Base-by-base conservation (phyloP, 2,888 invertebrate genomes). In the Campaea margaritaria region DNA sequence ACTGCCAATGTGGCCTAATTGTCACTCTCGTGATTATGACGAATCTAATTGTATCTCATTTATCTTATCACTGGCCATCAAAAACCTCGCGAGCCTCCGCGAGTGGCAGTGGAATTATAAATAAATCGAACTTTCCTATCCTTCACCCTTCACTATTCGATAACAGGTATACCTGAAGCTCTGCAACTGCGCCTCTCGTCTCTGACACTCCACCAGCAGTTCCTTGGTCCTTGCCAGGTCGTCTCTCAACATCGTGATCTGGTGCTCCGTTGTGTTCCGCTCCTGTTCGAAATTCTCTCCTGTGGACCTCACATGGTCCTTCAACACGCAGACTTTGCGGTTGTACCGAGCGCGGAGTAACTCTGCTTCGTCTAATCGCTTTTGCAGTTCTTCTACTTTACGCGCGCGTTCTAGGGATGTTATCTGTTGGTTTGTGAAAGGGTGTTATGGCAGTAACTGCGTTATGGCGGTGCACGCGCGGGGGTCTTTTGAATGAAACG, bases 311-410 rank as follows among this genome's bases (percentile, higher is more conserved):
- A 96, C 93, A 81, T 96, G 96, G 65, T 96, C 96, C 79, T 96
- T 96, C 52, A 96, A 80, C 31, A 96, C 87, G 64, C 93, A 93
- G 14, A 96, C 93, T 86, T 96, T 96, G 61, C 96, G 93, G 75
- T 94, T 95, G 84, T 95, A 96, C 41, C 96, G 94, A 0, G 95
- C 95, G 51, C 97, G 94, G 31, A 97, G 87, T 70, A 96, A 93
- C 78, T 97, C 97, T 42, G 96, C 94, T 79, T 97, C 97, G 43
- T 96, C 95, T 27, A 97, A 85, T 67, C 96, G 95, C 79, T 96
- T 96, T 69, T 97, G 96, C 2, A 97, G 88, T 63, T 97, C 97
- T 78, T 97, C 97, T 53, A 97, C 94, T 87, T 96, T 97, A 27
- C 97, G 93, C 0, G 96, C 96, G 31, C 96, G 93, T 82, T 97